Conservation (phyloP, 1,140 invertebrate species). For the Monomorium pharaonis region DNA sequence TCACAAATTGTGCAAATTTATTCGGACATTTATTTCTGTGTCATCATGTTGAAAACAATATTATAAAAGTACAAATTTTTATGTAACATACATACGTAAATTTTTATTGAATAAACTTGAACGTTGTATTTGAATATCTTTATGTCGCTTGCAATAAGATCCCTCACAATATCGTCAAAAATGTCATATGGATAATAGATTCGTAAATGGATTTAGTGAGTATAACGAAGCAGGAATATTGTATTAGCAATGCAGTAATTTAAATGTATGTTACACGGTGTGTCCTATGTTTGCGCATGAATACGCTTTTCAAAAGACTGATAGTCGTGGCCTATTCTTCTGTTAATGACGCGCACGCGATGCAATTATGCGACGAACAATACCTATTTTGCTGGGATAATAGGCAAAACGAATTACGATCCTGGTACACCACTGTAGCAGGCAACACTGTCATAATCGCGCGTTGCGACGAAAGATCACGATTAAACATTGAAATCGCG, state of each 20-base stretch:
- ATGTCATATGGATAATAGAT: neutral
- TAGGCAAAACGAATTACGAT: conserved; percentile 25
- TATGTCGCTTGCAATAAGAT: neutral
- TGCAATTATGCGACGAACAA: conserved; percentile 40
- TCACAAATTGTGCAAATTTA: conserved; percentile 7
- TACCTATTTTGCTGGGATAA: conserved; percentile 33
- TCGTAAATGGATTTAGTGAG: neutral
- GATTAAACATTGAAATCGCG: conserved; percentile 1
- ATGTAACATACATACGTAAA: neutral
- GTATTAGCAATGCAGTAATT: neutral
- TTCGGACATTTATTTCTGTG: neutral
- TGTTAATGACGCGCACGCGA: conserved; percentile 44
- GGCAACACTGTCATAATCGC: neutral
- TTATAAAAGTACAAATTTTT: neutral
- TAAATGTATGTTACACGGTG: neutral
- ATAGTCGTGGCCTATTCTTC: conserved; percentile 20
- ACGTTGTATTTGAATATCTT: too few relatives aligned
- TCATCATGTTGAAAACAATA: neutral
- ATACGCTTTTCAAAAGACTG: neutral
- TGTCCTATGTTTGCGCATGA: neutral
- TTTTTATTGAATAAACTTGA: conserved; percentile 4
- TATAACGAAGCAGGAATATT: neutral
- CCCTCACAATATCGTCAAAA: neutral
- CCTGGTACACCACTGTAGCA: neutral
- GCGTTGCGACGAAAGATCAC: neutral